These are phyloP conservation scores for Desmophyllum pertusum DNA, from an alignment of 92 coral and sea anemone genomes.

Conservation along the genomic window DNA sequence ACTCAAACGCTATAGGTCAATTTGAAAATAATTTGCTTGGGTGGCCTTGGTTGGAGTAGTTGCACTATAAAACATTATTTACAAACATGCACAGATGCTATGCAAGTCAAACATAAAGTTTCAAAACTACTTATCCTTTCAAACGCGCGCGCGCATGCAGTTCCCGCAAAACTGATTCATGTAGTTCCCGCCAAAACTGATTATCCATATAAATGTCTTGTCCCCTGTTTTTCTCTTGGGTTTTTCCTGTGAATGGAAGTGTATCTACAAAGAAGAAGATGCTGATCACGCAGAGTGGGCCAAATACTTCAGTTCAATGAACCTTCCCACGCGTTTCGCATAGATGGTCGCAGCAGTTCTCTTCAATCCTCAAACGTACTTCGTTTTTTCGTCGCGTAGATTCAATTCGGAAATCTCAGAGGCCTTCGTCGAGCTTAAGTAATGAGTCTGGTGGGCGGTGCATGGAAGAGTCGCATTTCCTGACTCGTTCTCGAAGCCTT, in stretches of 20 bases:
- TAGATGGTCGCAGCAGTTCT: background rate
- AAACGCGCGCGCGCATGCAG: too few species aligned
- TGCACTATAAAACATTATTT: background rate
- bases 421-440: constrained; percentile 4
- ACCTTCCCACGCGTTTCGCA: background rate
- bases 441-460: constrained; percentile 19
- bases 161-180: too few species aligned
- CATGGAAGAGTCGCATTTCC: constrained; percentile 3
- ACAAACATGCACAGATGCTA: background rate
- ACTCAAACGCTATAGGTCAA: too few species aligned
- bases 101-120: background rate
- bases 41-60: too few species aligned
- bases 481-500: constrained; percentile 16
- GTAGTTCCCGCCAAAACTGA: too few species aligned
- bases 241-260: too few species aligned
- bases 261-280: background rate
- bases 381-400: background rate
- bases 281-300: background rate
- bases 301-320: background rate
- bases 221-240: too few species aligned
- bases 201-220: too few species aligned
- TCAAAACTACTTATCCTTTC: background rate
- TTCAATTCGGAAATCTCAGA: background rate
- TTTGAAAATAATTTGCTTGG: too few species aligned
- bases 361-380: background rate